Evolutionary conservation across 2,797 vertebrate genomes (phyloP), one percentile per base, ranked within the genome.

Genomic region (Prunella strophiata): DNA sequence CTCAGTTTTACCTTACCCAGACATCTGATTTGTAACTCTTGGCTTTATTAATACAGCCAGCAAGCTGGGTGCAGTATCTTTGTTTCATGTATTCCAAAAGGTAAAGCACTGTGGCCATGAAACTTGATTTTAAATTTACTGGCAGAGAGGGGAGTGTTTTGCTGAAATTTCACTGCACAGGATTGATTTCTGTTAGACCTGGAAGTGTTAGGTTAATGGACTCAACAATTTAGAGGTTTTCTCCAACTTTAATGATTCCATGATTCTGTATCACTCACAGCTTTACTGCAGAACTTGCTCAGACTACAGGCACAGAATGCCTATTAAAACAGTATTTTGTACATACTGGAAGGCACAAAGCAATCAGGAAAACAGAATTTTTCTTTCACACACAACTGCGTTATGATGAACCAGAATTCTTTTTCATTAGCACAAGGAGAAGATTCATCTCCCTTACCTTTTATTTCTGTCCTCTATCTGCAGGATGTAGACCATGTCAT

Each of bases 381-480:
- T 71, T 79, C 61, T 55, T 45, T 17, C 8, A 57, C 29, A 85
- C 85, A 73, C 21, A 74, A 45, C 26, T 20, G 40, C 5, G 1
- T 54, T 76, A 66, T 2, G 15, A 81, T 9, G n/a, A 74, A 59
- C 23, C 29, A 71, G n/a, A 54, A 62, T 9, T 50, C 1, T 10
- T 63, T 90, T 40, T 19, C 29, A 30, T 48, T 32, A 73, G 45
- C 15, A 26, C 27, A 71, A 68, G 7, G 27, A 75, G 43, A 78
- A 66, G 22, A 54, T 27, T 65, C 2, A 2, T 16, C 5, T 73
- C 55, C 59, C 92, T 89, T 94, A 99, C 99, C 99, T 99, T 98
- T 98, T 99, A 97, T 99, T 99, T 96, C 98, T 98, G 97, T 99
- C 99, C 95, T 99, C 99, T 97, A 99, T 98, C 97, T 99, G 99